A percentile compares a stretch with the other conserved stretches of the same genome.
Evolutionary conservation across 2,797 vertebrate species (phyloP).

Genomic region (Rhodeus uyekii): DNA sequence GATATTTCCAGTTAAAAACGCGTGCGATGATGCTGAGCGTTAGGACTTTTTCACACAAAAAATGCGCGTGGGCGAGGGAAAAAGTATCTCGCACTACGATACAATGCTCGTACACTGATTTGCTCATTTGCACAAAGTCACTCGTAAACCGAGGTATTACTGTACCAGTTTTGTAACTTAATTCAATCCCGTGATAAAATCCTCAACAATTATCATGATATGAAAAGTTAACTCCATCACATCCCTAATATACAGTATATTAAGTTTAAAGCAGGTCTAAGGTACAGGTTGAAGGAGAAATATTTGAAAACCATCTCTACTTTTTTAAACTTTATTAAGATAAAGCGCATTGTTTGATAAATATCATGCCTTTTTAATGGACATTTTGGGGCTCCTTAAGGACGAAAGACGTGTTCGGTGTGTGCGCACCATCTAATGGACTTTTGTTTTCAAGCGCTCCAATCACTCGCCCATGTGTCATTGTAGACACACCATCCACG

Average conservation of each 20-base stretch:
- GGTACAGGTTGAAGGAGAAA: background rate
- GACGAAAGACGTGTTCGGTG: background rate
- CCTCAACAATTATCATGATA: background rate
- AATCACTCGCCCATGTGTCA: no score
- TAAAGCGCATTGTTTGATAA: background rate
- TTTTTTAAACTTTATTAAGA: background rate
- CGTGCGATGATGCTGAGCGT: no score
- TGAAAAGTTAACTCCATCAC: background rate
- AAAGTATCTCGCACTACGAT: no score
- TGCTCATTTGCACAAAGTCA: no score
- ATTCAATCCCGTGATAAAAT: background rate
- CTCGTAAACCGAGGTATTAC: no score
- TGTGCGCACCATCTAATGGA: background rate
- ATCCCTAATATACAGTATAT: background rate
- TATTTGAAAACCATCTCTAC: background rate
- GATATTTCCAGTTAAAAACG: no score
- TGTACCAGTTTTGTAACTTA: background rate
- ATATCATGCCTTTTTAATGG: background rate
- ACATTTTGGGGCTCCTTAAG: no score
- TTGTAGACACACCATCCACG: background rate
- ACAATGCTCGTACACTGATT: no score
- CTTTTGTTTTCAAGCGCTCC: no score
- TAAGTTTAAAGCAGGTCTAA: background rate
- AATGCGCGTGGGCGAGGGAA: no score
- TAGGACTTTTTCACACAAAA: no score